Evolutionary conservation across 2,888 invertebrate species (phyloP), one percentile per base, ranked within the genome.

Genomic region (Lycaena phlaeas): DNA sequence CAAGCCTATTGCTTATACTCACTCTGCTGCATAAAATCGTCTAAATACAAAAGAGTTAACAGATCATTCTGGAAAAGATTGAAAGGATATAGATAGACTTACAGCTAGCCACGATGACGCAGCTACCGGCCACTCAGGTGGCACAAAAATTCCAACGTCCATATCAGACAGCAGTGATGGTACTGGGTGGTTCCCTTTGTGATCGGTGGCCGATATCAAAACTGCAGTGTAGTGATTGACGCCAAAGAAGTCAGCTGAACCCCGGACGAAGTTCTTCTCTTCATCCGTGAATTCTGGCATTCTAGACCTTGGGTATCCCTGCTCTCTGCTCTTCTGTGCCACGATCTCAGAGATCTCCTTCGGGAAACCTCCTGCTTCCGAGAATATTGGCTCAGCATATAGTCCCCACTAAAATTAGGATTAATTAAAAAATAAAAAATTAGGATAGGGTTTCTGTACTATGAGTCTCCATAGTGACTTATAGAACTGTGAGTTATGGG

Each of bases 361-460:
- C 1, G 87, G 87, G 49, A 85, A 88, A 46, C 87, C 86, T 12
- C 87, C 87, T 10, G 77, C 57, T 14, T 62, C 46, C 3, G 70
- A 70, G 51, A 76, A 85, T 37, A 87, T 81, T 1, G 86, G 86
- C 36, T 86, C 70, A 0, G 78, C 72, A 53, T 76, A 85, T 34
- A 81, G 41, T 9, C 78, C 85, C 62, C 71, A 71, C 78, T 77
- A 53, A 22, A 34, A 31, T n/a, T n/a, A n/a, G n/a, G n/a, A n/a
- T n/a, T 31, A 22, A 11, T 18, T 10, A 27, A 4, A 2, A 27
- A 27, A 6, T 18, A 18, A 18, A 4, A 4, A 18, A 18, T 18
- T 3, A 6, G 3, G 18, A 6, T 4, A 3, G 18, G 18, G 3
- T 18, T 18, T 18, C 18, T 18, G 6, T 6, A 3, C 6, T 18